Percentiles rank a stretch among this genome's conserved stretches.
These are phyloP conservation scores for Melanotaenia pygmaea DNA, from an alignment of 2,797 vertebrate species.

Conservation along the genomic window DNA sequence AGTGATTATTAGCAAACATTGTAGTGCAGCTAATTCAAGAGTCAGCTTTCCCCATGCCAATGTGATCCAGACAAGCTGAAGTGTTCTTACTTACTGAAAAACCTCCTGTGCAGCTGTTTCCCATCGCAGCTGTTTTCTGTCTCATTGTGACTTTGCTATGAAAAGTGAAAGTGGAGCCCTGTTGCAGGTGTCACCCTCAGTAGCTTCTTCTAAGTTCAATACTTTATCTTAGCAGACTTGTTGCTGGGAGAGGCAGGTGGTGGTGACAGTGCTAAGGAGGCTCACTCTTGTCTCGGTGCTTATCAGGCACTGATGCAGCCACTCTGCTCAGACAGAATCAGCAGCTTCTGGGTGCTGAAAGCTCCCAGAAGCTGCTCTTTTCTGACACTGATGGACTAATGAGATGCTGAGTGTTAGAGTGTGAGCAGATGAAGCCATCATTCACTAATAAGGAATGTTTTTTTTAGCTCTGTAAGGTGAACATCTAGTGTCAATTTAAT, in stretches of 20 bases:
- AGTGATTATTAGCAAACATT: slow-evolving; percentile 1
- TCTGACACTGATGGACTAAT: slow-evolving; percentile 32
- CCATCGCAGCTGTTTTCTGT: slow-evolving; percentile 10
- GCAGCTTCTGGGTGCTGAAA: slow-evolving; percentile 61
- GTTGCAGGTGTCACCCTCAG: slow-evolving; percentile 42
- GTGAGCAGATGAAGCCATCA: slow-evolving; percentile 4
- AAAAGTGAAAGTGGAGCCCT: slow-evolving; percentile 19
- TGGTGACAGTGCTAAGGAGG: slow-evolving; percentile 58
- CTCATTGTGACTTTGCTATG: slow-evolving; percentile 13
- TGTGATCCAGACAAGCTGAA: slow-evolving; percentile 6
- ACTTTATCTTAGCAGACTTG: slow-evolving; percentile 26
- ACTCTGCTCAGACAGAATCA: slow-evolving; percentile 52
- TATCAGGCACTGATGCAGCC: slow-evolving; percentile 65
- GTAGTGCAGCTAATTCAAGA: slow-evolving; percentile 8
- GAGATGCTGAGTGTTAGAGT: slow-evolving; percentile 1
- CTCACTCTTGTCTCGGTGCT: slow-evolving; percentile 40
- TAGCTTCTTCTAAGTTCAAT: slow-evolving; percentile 34
- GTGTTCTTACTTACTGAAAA: slow-evolving; percentile 6
- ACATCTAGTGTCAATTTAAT: not conserved
- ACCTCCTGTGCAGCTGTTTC: slow-evolving; percentile 27
- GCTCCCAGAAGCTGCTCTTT: slow-evolving; percentile 45
- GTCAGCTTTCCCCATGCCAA: slow-evolving; percentile 5
- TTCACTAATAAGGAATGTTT: slow-evolving; percentile 1
- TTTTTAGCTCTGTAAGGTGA: not conserved
- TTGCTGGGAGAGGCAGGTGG: slow-evolving; percentile 30